Evolutionary conservation across 2,888 invertebrate genomes (phyloP).

Genomic region (Cheiracanthium punctorium): DNA sequence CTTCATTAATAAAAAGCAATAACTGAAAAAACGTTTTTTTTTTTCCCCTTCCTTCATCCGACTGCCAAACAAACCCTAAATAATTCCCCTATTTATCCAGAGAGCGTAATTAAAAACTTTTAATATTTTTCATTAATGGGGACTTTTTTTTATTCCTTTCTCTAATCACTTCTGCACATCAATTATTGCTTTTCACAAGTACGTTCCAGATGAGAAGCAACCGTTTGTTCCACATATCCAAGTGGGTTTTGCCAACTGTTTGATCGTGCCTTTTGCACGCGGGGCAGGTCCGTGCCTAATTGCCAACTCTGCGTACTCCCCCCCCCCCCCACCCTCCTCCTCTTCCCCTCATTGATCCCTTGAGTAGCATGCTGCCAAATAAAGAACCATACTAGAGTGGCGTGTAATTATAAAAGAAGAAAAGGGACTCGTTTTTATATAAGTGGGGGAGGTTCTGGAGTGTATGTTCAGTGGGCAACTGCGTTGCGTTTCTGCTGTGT

Average conservation of each 20-base stretch:
- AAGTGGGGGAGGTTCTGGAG: too few species aligned
- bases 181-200: neutral
- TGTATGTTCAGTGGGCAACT: too few species aligned
- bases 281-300: slow-evolving; percentile 40
- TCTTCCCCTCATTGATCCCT: slow-evolving; percentile 31
- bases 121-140: neutral
- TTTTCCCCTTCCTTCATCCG: too few species aligned
- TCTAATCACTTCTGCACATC: neutral
- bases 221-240: neutral
- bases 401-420: slow-evolving; percentile 11
- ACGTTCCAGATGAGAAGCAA: neutral
- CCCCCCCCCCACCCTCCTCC: neutral
- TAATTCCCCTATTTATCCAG: neutral
- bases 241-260: slow-evolving; percentile 39
- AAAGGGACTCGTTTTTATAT: neutral
- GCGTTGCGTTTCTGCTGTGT: too few species aligned
- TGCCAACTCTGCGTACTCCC: slow-evolving; percentile 1
- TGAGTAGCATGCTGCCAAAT: slow-evolving; percentile 40
- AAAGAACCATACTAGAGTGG: slow-evolving; percentile 18
- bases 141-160: neutral
- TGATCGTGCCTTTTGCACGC: slow-evolving; percentile 32
- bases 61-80: neutral
- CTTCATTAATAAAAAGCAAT: too few species aligned
- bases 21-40: too few species aligned
- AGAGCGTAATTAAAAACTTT: neutral